Base-by-base conservation (phyloP, 2,888 invertebrate genomes). In the Rhagonycha fulva region DNA sequence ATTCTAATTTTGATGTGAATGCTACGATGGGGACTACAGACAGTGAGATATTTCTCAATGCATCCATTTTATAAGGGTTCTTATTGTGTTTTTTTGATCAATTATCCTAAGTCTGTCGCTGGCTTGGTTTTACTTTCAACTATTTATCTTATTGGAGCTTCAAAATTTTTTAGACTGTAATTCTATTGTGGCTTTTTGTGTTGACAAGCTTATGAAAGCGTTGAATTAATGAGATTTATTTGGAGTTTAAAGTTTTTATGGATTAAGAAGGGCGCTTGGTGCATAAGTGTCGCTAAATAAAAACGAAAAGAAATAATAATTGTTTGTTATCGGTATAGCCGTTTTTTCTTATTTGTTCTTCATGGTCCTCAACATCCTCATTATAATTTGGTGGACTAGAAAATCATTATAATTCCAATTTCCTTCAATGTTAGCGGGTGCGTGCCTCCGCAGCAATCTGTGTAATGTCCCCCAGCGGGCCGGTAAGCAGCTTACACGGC, bases 401-500 rank as follows among this genome's bases (percentile, higher is more conserved):
- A 81, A 82, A 82, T 81, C 81, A 82, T 82, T 81, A 81, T 81
- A 82, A 81, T 81, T 81, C 81, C 81, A 79, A 81, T 81, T 81
- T 81, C 72, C 79, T 72, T 80, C 78, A 78, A 77, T 78, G 80
- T 80, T 80, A 76, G 79, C 79, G 81, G 80, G 81, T 80, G 81
- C 81, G 81, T 81, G 79, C 79, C 81, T 81, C 82, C 81, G 80
- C 83, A 82, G 85, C 86, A 86, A 87, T 87, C 87, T 86, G 85
- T 85, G 84, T 86, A 86, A 87, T 85, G 85, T 85, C 82, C 85
- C 87, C 86, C 86, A 79, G 78, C 79, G 85, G 86, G 82, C 84
- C 84, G 83, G 83, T 86, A 85, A 85, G 85, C 84, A 84, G 85
- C 85, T 86, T 86, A 86, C 84, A 82, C 82, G 82, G 81, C 80